Evolutionary conservation across 30 jellyfish, hydroid and myxozoan genomes (phyloP), one percentile per base, ranked within the genome.

Genomic region (Haliclystus octoradiatus): DNA sequence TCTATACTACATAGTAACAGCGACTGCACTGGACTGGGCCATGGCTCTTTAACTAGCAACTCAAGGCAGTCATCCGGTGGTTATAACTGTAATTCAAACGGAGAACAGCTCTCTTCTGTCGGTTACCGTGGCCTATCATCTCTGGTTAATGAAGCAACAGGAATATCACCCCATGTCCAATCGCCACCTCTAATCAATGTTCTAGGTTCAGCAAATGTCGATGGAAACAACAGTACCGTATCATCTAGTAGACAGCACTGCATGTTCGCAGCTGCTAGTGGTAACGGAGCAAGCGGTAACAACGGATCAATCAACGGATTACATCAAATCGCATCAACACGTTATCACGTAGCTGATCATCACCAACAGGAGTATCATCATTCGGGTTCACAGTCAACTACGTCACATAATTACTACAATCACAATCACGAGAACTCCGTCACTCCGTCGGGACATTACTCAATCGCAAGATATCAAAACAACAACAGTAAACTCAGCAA

Each of bases 191-290:
- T n/a, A n/a, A n/a, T n/a, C n/a, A n/a, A n/a, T n/a, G 64, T 70
- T 73, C 49, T 75, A 14, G 71, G 84, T 22, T 31, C 69, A 29
- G 28, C 83, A 69, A 76, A 85, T 27, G 64, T 86, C 2, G 99
- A 91, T 62, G 47, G 84, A 40, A 40, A 19, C 26, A 91, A 75
- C 70, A 69, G 93, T 34, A n/a, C n/a, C n/a, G n/a, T n/a, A n/a
- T 82, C 80, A 1, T 79, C 80, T 50, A 76, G 94, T n/a, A 65
- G 99, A 51, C 94, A 93, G 33, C 99, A 91, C 50, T 91, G 99
- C 34, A 91, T 91, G 99, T 82, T 82, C 62, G 95, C 92, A 9
- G 67, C 94, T 65, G 92, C 93, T 12, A 61, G 90, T 2, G 31
- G 82, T 63, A 70, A 65, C 47, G 78, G 78, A 9, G 81, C 65